Percentiles rank a stretch among this genome's conserved stretches.
These are phyloP conservation scores for Microctenopoma steveboyesi DNA, from an alignment of 2,797 vertebrate species.

Conservation along the genomic window DNA sequence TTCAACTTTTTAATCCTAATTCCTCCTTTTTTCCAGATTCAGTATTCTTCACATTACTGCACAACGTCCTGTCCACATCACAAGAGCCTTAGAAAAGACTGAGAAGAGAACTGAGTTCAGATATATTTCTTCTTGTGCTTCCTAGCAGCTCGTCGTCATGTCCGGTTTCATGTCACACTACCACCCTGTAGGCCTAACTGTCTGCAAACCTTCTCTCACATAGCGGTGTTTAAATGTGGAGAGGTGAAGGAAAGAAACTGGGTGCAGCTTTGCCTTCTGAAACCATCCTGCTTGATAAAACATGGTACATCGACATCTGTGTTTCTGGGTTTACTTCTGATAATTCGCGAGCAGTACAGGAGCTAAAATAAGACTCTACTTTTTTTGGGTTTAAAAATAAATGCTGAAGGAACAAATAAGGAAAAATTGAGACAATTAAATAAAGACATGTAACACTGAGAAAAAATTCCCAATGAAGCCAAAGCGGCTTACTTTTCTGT, in stretches of 20 bases:
- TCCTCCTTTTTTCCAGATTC: background rate
- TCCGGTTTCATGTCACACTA: background rate
- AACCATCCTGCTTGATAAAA: background rate
- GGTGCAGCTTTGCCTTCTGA: background rate
- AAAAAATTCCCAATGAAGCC: conserved; percentile 11
- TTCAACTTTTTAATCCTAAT: background rate
- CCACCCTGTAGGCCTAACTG: background rate
- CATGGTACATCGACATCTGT: background rate
- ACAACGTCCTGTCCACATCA: background rate
- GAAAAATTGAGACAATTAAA: conserved; percentile 25
- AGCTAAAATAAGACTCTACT: conserved; percentile 17
- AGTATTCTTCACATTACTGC: background rate
- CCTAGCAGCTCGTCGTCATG: background rate
- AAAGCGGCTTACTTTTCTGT: conserved; percentile 6
- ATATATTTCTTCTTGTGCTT: conserved; percentile 4
- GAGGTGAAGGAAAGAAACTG: background rate
- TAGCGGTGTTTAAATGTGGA: background rate
- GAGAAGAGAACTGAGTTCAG: background rate
- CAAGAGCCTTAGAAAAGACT: background rate
- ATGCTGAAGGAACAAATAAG: conserved; percentile 7
- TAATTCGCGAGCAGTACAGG: conserved; percentile 14
- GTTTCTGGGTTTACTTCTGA: background rate
- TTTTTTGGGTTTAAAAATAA: conserved; percentile 9
- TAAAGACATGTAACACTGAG: conserved; percentile 46
- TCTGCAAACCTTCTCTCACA: background rate